Conservation (phyloP, 92 coral and sea anemone species). For the Porites evermanni region DNA sequence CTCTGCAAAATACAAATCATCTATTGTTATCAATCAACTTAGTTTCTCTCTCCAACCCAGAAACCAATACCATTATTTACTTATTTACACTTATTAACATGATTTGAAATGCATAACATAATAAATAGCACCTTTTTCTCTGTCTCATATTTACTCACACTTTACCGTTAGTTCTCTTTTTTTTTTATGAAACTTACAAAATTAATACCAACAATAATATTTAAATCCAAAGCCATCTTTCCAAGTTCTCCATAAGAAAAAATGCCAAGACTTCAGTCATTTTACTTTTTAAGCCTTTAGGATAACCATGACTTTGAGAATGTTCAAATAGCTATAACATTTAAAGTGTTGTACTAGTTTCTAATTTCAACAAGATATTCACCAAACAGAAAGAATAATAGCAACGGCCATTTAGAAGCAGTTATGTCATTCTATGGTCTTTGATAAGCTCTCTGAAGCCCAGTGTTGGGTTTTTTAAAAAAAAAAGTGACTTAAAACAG, state of each 20-base stretch:
- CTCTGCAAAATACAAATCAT: neutral
- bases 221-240: neutral
- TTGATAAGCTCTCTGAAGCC: too few relatives aligned
- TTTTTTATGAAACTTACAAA: neutral
- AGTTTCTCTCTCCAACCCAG: neutral
- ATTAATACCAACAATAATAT: neutral
- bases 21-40: too few relatives aligned
- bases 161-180: neutral
- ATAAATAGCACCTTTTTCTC: slow-evolving; percentile 6
- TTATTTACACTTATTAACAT: neutral
- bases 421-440: too few relatives aligned
- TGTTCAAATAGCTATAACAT: too few relatives aligned
- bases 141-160: neutral
- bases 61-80: neutral
- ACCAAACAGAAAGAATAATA: too few relatives aligned
- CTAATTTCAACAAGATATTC: too few relatives aligned
- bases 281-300: too few relatives aligned
- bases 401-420: too few relatives aligned
- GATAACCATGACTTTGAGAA: too few relatives aligned
- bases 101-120: neutral
- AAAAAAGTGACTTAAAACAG: neutral
- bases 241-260: neutral
- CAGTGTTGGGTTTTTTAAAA: too few relatives aligned
- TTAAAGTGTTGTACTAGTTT: too few relatives aligned
- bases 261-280: too few relatives aligned